Base-by-base conservation (phyloP, 2,797 vertebrate genomes). In the Anabas testudineus region DNA sequence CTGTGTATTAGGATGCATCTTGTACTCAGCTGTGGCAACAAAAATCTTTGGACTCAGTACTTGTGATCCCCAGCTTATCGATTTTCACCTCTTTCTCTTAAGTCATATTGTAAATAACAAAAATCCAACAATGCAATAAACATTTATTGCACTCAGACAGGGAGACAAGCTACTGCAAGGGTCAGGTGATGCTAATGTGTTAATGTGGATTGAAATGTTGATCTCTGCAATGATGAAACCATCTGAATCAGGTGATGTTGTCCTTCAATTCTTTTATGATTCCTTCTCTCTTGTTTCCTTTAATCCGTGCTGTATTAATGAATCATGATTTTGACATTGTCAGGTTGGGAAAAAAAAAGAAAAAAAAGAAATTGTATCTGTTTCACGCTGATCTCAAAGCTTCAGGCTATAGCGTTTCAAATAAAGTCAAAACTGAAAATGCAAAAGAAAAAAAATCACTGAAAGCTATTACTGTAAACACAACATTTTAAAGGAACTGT, bases 401-500 rank as follows among this genome's bases (percentile, higher is more conserved):
- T 94, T 90, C 88, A 86, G 83, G 89, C 76, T 84, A 80, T 85
- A 84, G 87, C 79, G 86, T 89, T 91, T 90, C 85, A 90, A 87
- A 86, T 91, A 71, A 93, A 89, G 81, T 93, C 76, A 84, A 91
- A 89, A 90, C 70, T n/a, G n/a, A n/a, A 84, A 89, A 89, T 67
- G 82, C 86, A 81, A 87, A 89, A 91, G 78, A 88, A 49, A 85
- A 84, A 79, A 83, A 77, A 82, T 51, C 78, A 90, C 64, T 87
- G 86, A 90, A 93, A 91, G 87, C 61, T 84, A 92, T 95, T 94
- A 90, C 87, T 92, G 88, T 91, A 93, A 92, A 91, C 83, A 84
- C 91, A 58, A 92, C 89, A 95, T 95, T 95, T 95, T 93, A 92
- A 95, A 94, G 89, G 92, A 94, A 92, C 89, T 94, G 93, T 95